Base-by-base conservation (phyloP, 2,113 vertebrate genomes). In the Athene noctua region DNA sequence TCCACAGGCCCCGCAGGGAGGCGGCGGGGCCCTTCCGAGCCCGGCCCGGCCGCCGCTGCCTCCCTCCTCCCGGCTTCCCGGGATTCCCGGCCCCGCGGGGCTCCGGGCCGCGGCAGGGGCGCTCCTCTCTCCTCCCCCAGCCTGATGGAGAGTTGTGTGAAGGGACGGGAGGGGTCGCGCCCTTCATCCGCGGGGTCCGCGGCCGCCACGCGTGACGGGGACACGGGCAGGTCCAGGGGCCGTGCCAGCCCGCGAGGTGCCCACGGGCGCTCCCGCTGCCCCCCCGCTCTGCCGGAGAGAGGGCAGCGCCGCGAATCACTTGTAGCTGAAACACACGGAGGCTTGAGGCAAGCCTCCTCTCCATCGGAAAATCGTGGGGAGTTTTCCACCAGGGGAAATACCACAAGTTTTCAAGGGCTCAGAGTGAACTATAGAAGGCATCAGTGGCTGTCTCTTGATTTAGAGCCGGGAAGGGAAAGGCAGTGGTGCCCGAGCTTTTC, bases 191-290 rank as follows among this genome's bases (percentile, higher is more conserved):
- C 17, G 44, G 44, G 44, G 44, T 16, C 44, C 55, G 67, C 66
- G 29, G 49, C 13, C 49, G 38, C 30, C 84, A 95, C 65, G 66
- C 94, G 90, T 98, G 93, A 92, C 92, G 71, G 81, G 79, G 75
- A 72, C 19, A 6, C 9, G 22, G 80, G 79, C 46, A 20, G 42
- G 54, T 42, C 13, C 75, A 36, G 21, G 62, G n/a, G 36, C 10
- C 29, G 79, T 17, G 29, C 42, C 40, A 42, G 65, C 49, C 57
- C 12, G 7, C 13, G 27, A 32, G 5, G 20, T 44, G 47, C 59
- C 75, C 51, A 8, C 13, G 11, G 75, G 61, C 68, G 34, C 46
- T 61, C 47, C 38, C 44, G 54, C 63, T 21, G 46, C 58, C 32
- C 38, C 73, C 85, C 62, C 19, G 29, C 54, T 38, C 49, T 79